These are phyloP conservation scores for Epinotia demarniana DNA, from an alignment of 2,888 invertebrate species.

Conservation along the genomic window DNA sequence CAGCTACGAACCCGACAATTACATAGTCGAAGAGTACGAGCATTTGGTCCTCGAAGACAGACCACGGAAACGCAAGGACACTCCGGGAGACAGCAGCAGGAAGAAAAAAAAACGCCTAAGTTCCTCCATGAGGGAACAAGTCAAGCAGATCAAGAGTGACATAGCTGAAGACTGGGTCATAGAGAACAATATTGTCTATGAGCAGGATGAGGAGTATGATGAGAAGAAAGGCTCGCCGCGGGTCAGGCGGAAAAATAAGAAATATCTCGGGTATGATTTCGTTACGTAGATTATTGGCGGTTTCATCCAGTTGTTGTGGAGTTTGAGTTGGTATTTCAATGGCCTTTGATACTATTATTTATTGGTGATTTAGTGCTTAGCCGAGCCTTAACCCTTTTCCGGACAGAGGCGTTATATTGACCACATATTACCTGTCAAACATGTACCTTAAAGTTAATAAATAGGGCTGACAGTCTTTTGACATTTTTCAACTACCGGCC, in stretches of 20 bases:
- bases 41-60: slow-evolving; percentile 72
- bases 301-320: slow-evolving; percentile 2
- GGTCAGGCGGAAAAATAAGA: slow-evolving; percentile 80
- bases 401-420: no score
- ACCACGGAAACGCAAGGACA: slow-evolving; percentile 65
- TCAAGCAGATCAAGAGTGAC: slow-evolving; percentile 59
- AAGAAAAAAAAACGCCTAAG: slow-evolving; percentile 63
- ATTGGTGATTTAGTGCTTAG: background rate
- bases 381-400: no score
- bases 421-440: no score
- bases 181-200: slow-evolving; percentile 68
- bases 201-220: slow-evolving; percentile 72
- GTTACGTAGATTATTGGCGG: slow-evolving; percentile 62
- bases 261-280: slow-evolving; percentile 77
- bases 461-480: no score
- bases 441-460: no score
- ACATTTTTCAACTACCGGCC: no score
- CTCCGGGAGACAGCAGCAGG: slow-evolving; percentile 55
- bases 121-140: slow-evolving; percentile 52
- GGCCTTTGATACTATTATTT: background rate
- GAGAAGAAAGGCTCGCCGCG: slow-evolving; percentile 70
- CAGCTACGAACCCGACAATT: slow-evolving; percentile 76
- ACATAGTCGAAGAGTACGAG: slow-evolving; percentile 74
- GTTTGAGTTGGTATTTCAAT: background rate
- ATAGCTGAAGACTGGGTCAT: slow-evolving; percentile 72